A percentile compares a stretch with the other conserved stretches of the same genome.
Evolutionary conservation across 2,888 invertebrate species (phyloP).

Genomic region (Cenopis cana): DNA sequence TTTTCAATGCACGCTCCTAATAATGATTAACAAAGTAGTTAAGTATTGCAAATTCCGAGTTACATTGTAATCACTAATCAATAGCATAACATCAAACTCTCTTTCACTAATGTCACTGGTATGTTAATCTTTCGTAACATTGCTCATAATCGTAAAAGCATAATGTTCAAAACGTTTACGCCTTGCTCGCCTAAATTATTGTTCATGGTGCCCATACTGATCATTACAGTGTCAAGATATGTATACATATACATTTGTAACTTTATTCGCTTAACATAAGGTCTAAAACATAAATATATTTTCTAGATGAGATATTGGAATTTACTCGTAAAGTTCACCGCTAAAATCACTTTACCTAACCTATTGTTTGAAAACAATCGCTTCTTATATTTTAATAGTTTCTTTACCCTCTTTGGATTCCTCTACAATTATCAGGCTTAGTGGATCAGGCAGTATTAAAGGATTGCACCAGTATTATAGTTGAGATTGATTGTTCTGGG

Average conservation of each 20-base stretch:
- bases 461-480: conserved; percentile 30
- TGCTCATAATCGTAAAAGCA: conserved; percentile 5
- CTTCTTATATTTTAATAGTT: conserved; percentile 26
- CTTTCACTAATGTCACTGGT: neutral
- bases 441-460: conserved; percentile 33
- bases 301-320: neutral
- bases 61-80: conserved; percentile 20
- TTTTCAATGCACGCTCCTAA: neutral
- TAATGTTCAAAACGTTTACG: neutral
- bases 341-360: conserved; percentile 11
- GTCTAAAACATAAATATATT: neutral
- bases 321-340: conserved; percentile 14
- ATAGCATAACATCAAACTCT: conserved; percentile 22
- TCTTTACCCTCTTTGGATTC: conserved; percentile 26
- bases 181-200: neutral
- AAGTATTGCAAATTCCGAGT: conserved; percentile 27
- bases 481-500: too few relatives aligned
- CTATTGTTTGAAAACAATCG: conserved; percentile 31
- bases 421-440: conserved; percentile 25
- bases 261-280: neutral
- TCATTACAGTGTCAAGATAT: neutral
- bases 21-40: conserved; percentile 19
- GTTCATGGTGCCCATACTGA: neutral
- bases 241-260: neutral
- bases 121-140: neutral